These are phyloP conservation scores for Cephalopholis sonnerati DNA, from an alignment of 2,113 vertebrate species.

Conservation along the genomic window DNA sequence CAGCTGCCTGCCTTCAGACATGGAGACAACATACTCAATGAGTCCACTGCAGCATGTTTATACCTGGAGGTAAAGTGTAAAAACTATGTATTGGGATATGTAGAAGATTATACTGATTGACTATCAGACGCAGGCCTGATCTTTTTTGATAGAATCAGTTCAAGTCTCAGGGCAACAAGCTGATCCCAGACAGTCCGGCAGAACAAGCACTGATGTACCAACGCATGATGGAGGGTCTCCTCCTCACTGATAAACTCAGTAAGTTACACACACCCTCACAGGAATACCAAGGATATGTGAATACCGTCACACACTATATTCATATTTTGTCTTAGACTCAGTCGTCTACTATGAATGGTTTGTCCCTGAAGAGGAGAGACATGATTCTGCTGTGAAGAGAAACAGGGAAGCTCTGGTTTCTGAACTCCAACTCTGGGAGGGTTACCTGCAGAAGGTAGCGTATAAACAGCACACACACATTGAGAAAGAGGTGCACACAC, in stretches of 20 bases:
- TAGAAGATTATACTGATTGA: not conserved
- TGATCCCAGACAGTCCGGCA: slow-evolving; percentile 70
- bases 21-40: slow-evolving; percentile 72
- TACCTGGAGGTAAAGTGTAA: slow-evolving; percentile 80
- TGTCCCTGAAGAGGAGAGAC: slow-evolving; percentile 74
- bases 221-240: slow-evolving; percentile 74
- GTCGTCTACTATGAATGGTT: slow-evolving; percentile 54
- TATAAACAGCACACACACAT: not conserved
- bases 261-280: slow-evolving; percentile 1
- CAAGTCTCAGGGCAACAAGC: slow-evolving; percentile 73
- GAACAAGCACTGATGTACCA: slow-evolving; percentile 77
- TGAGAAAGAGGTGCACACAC: not conserved
- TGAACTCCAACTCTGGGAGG: slow-evolving; percentile 79
- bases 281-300: too few relatives aligned
- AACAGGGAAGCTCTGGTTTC: slow-evolving; percentile 63
- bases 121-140: too few relatives aligned
- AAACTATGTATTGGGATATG: too few relatives aligned
- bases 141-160: slow-evolving; percentile 74
- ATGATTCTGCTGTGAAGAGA: slow-evolving; percentile 70
- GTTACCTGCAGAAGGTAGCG: slow-evolving; percentile 70
- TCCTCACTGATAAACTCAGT: slow-evolving; percentile 77
- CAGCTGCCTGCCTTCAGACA: slow-evolving; percentile 79
- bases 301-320: not conserved
- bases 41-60: slow-evolving; percentile 73
- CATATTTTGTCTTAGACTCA: slow-evolving; percentile 38